phyloP scores from a whole-genome alignment of 2,797 vertebrate species.

The Karalla daura region DNA sequence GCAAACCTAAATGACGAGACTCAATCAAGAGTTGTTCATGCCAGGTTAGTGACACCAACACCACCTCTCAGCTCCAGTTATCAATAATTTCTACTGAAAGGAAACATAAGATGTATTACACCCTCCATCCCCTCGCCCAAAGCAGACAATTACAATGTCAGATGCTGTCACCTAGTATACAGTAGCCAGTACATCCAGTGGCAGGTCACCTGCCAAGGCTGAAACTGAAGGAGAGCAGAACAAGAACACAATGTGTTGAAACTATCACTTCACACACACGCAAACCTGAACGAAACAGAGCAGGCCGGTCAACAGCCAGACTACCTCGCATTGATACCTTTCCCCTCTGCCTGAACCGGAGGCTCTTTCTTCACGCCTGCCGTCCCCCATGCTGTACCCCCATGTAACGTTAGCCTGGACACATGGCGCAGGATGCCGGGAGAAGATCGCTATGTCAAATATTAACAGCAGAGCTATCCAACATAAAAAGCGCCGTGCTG shows the following conservation, averaged over 20 bases:
- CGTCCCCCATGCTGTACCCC: constrained; percentile 44
- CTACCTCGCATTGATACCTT: constrained; percentile 73
- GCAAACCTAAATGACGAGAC: constrained; percentile 26
- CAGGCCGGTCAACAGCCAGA: constrained; percentile 60
- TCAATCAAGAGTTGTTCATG: constrained; percentile 36
- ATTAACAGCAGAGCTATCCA: constrained; percentile 40
- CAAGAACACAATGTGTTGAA: constrained; percentile 81
- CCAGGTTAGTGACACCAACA: constrained; percentile 63
- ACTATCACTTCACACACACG: constrained; percentile 78
- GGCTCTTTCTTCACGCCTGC: constrained; percentile 72
- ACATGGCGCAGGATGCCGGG: constrained; percentile 31
- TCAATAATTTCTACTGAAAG: constrained; percentile 75
- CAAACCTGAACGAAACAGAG: constrained; percentile 66
- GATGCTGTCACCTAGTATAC: constrained; percentile 75
- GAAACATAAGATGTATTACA: constrained; percentile 75
- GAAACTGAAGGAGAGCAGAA: constrained; percentile 78
- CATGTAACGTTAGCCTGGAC: constrained; percentile 57
- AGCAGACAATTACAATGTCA: constrained; percentile 81
- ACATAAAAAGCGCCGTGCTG: constrained; percentile 2
- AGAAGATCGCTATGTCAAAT: constrained; percentile 40
- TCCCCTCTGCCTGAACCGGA: constrained; percentile 78
- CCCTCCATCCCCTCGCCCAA: constrained; percentile 62
- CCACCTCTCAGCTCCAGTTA: constrained; percentile 63
- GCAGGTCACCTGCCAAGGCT: constrained; percentile 72
- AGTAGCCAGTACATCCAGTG: constrained; percentile 75